phyloP scores from a whole-genome alignment of 1,140 invertebrate genomes.

The Drosophila gunungcola region DNA sequence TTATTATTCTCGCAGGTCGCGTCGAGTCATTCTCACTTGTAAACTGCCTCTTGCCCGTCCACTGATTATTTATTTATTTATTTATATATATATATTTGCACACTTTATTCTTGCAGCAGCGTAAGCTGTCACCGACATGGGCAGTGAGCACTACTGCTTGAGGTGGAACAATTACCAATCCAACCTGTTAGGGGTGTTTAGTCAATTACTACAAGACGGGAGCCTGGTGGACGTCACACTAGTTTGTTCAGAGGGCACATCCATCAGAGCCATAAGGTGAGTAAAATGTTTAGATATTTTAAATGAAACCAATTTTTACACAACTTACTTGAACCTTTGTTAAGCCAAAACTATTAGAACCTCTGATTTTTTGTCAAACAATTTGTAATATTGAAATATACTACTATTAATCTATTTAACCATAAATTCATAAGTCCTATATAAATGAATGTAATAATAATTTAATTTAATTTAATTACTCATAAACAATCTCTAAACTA shows the following conservation, averaged over 20 bases:
- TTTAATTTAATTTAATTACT: no score
- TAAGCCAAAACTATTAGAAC: no score
- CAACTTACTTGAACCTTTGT: no score
- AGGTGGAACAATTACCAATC: slow-evolving; percentile 98
- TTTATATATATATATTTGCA: neutral
- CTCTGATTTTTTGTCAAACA: no score
- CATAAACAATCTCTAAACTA: no score
- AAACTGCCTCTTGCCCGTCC: slow-evolving; percentile 15
- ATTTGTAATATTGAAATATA: no score
- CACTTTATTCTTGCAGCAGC: slow-evolving; percentile 87
- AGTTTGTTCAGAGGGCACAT: slow-evolving; percentile 96
- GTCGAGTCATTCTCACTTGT: slow-evolving; percentile 3
- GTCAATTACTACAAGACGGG: slow-evolving; percentile 96
- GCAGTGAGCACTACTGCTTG: slow-evolving; percentile 98
- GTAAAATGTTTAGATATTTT: slow-evolving; percentile 8
- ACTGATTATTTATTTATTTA: neutral
- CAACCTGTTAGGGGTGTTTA: slow-evolving; percentile 97
- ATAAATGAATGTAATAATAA: no score
- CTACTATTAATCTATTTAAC: no score
- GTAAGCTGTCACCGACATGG: slow-evolving; percentile 95
- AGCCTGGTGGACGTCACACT: slow-evolving; percentile 97
- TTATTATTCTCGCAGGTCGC: slow-evolving; percentile 32
- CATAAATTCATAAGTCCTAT: no score
- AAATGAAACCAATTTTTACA: neutral
- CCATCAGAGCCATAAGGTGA: slow-evolving; percentile 96